Percentiles rank a stretch among this genome's conserved stretches.
phyloP scores from a whole-genome alignment of 2,888 invertebrate genomes.

The Marronus borbonicus region DNA sequence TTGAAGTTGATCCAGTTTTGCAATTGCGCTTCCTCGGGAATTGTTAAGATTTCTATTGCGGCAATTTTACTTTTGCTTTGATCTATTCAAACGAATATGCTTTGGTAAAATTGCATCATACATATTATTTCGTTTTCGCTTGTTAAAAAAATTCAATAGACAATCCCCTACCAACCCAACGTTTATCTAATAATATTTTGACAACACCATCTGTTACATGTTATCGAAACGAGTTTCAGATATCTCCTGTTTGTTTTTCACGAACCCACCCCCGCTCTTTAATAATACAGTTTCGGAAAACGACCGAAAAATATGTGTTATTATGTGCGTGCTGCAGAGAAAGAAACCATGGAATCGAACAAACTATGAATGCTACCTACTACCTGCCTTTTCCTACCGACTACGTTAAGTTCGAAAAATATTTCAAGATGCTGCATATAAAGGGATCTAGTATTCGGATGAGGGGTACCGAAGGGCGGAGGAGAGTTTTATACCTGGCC shows the following conservation, averaged over 20 bases:
- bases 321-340: constrained; percentile 24
- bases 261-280: constrained; percentile 44
- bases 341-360: constrained; percentile 14
- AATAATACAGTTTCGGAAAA: constrained; percentile 44
- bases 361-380: constrained; percentile 8
- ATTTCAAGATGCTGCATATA: constrained; percentile 10
- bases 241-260: constrained; percentile 37
- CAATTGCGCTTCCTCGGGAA: constrained; percentile 7
- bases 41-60: background rate
- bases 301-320: constrained; percentile 48
- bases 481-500: constrained; percentile 41
- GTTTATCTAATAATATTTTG: constrained; percentile 29
- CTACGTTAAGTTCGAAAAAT: constrained; percentile 22
- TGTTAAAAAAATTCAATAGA: background rate
- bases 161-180: background rate
- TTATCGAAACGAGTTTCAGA: constrained; percentile 17
- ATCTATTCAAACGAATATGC: background rate
- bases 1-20: constrained; percentile 10
- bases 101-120: background rate
- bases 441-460: background rate
- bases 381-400: constrained; percentile 16
- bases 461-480: background rate
- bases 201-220: constrained; percentile 35
- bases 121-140: background rate
- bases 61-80: background rate